Percentiles rank a stretch among this genome's conserved stretches.
phyloP scores from a whole-genome alignment of 1,140 invertebrate genomes.

The Araneus ventricosus region DNA sequence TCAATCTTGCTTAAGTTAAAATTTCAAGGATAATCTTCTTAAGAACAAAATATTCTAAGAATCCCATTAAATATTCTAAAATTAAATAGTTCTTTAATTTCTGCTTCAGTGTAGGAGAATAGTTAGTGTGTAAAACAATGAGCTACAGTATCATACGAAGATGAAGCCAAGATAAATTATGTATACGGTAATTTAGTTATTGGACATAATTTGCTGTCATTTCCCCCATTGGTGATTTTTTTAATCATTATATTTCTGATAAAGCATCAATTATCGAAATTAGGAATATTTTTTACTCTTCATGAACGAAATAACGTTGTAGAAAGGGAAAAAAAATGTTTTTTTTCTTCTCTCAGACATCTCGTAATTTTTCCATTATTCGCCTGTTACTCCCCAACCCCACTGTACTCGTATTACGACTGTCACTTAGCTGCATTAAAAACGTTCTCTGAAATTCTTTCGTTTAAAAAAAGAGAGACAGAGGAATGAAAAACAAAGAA shows the following conservation, averaged over 20 bases:
- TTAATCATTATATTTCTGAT: background rate
- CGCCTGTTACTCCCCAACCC: background rate
- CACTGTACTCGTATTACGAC: background rate
- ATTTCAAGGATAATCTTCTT: no score
- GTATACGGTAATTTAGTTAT: no score
- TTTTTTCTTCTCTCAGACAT: background rate
- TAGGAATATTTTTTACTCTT: background rate
- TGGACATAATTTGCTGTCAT: no score
- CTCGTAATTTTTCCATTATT: background rate
- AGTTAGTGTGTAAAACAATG: no score
- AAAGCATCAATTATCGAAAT: background rate
- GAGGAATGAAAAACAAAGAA: conserved; percentile 15
- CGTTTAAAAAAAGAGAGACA: background rate
- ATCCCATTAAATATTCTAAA: no score
- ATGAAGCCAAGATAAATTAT: no score
- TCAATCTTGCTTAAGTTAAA: no score
- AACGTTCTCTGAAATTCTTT: background rate
- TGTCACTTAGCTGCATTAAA: conserved; percentile 35
- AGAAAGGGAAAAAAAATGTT: background rate
- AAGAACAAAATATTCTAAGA: no score
- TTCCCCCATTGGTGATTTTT: no score
- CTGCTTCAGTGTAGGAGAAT: no score
- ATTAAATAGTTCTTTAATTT: no score
- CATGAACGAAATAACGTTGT: background rate
- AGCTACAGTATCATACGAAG: no score